These are phyloP conservation scores for Heliconius cydno DNA, from an alignment of 2,888 invertebrate genomes.

Conservation along the genomic window DNA sequence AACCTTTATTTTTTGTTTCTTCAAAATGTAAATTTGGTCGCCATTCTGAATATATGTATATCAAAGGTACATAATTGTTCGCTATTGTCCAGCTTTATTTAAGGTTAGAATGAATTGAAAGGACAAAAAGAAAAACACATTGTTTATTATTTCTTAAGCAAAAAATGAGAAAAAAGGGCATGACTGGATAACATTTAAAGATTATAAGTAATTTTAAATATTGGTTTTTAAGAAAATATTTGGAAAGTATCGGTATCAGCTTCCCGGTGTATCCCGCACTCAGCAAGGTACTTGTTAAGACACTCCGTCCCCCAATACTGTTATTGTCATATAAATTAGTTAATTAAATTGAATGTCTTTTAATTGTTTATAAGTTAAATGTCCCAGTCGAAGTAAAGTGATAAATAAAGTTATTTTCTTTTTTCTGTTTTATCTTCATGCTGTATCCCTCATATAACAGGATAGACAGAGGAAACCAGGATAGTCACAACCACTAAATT, in stretches of 20 bases:
- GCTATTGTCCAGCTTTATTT: neutral
- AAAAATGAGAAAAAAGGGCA: neutral
- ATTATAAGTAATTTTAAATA: no score
- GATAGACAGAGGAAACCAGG: neutral
- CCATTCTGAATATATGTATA: neutral
- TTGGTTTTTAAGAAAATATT: no score
- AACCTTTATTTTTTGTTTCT: neutral
- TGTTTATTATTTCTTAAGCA: neutral
- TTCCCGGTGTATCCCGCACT: no score
- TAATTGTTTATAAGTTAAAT: no score
- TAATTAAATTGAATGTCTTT: no score
- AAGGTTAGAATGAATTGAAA: neutral
- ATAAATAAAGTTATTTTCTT: no score
- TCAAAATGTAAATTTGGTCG: neutral
- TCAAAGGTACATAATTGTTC: neutral
- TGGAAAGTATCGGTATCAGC: no score
- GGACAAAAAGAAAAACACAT: neutral
- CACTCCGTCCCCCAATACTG: no score
- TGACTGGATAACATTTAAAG: no score
- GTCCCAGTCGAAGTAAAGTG: no score
- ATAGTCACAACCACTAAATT: no score
- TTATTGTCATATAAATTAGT: neutral
- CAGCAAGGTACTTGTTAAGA: no score
- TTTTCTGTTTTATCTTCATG: neutral
- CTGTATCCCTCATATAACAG: neutral